These are phyloP conservation scores for Telmatherina bonti DNA, from an alignment of 2,797 vertebrate species.

Conservation along the genomic window DNA sequence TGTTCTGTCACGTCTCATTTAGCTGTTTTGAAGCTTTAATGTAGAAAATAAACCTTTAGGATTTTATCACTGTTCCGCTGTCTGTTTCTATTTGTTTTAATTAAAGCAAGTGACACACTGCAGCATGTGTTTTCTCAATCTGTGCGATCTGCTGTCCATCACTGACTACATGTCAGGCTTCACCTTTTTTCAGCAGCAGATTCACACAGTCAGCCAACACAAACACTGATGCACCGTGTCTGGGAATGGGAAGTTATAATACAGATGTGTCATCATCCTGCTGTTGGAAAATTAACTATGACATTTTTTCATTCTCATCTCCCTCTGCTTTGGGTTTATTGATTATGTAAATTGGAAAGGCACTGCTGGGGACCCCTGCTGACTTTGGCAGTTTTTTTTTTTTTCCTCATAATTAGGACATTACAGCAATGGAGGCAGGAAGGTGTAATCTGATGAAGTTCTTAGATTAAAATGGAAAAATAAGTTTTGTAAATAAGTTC, in stretches of 20 bases:
- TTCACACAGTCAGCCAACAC: slow-evolving; percentile 27
- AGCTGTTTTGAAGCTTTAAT: not conserved
- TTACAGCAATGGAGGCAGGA: not conserved
- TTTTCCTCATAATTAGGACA: too few species aligned
- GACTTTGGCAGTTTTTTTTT: not conserved
- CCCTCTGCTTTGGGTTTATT: not conserved
- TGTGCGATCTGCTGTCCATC: not conserved
- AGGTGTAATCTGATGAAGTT: not conserved
- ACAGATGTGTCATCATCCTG: slow-evolving; percentile 11
- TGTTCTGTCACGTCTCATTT: too few species aligned
- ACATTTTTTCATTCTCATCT: slow-evolving; percentile 13
- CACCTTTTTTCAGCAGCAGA: slow-evolving; percentile 24
- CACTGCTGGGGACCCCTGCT: not conserved
- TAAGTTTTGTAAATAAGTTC: too few species aligned
- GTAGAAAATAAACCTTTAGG: not conserved
- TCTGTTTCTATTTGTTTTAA: not conserved
- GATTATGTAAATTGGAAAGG: not conserved
- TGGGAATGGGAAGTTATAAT: slow-evolving; percentile 29
- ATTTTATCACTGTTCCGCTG: not conserved
- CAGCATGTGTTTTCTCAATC: slow-evolving; percentile 26
- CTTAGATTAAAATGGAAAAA: not conserved
- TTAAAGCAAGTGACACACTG: slow-evolving; percentile 1
- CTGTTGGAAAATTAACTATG: slow-evolving; percentile 9
- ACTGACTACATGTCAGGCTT: slow-evolving; percentile 20
- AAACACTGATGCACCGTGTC: slow-evolving; percentile 35